These are phyloP conservation scores for Bryconaethiops microstoma DNA, from an alignment of 2,797 vertebrate genomes.

Conservation along the genomic window DNA sequence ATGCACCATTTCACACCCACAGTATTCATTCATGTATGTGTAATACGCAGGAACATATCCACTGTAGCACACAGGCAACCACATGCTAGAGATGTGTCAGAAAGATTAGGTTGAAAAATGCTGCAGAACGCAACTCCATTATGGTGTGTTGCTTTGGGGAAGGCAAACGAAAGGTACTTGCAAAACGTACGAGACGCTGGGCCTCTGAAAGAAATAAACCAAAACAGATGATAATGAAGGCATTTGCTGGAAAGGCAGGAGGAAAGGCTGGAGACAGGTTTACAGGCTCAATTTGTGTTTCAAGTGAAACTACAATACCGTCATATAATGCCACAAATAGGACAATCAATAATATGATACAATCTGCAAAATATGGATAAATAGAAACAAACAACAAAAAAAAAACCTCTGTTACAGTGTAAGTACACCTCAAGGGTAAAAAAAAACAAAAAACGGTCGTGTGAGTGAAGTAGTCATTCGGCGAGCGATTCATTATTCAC, in stretches of 20 bases:
- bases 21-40: too few relatives aligned
- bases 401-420: conserved; percentile 45
- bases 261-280: conserved; percentile 22
- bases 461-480: conserved; percentile 32
- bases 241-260: conserved; percentile 30
- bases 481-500: background rate
- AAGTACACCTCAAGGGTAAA: conserved; percentile 42
- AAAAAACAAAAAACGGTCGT: conserved; percentile 33
- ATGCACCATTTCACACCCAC: too few relatives aligned
- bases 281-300: conserved; percentile 38
- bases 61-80: too few relatives aligned
- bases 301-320: conserved; percentile 38
- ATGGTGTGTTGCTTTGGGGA: background rate
- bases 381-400: conserved; percentile 37
- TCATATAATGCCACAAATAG: conserved; percentile 45
- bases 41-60: too few relatives aligned
- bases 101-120: background rate
- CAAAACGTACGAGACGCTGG: conserved; percentile 29
- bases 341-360: conserved; percentile 24
- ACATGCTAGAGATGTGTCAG: too few relatives aligned
- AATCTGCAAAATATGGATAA: conserved; percentile 47
- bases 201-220: background rate
- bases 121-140: background rate
- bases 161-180: conserved; percentile 17
- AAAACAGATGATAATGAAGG: conserved; percentile 34